Base-by-base conservation (phyloP, 2,113 vertebrate genomes). In the Synchiropus splendidus region DNA sequence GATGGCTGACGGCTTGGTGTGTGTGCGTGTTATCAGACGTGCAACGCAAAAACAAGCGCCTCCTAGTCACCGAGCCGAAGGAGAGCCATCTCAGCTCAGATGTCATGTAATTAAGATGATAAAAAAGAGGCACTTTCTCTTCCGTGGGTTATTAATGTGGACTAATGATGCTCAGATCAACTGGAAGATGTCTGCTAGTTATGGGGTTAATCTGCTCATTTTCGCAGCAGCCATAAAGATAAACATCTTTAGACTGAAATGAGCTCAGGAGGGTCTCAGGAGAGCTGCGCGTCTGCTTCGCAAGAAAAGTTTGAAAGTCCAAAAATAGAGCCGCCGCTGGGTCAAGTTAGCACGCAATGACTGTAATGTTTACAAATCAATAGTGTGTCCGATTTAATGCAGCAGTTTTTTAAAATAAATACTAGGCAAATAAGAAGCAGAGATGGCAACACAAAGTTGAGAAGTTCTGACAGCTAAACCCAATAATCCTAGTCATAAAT, bases 51-150 rank as follows among this genome's bases (percentile, higher is more conserved):
- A 50, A 58, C 53, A 72, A 65, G 52, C 44, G 67, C 74, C 71
- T 75, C 63, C 49, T 70, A 71, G 64, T 72, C 64, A 57, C 64
- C 42, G 53, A 52, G 51, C 51, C 50, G 65, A 61, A 74, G 70
- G 70, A 71, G 58, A 56, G 60, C 54, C 74, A 55, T 70, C 61
- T 58, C 64, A 76, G 66, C 68, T 77, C 65, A 79, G 78, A 82
- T 79, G 74, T 78, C 71, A 71, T 74, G 80, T 78, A 81, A 83
- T 84, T 81, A 81, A 77, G 80, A 81, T 78, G 72, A 80, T 81
- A 70, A 77, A 54, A 51, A 73, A 65, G 72, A 72, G 50, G 37
- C 66, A 80, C 80, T 80, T 80, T 66, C 74, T 64, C 73, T 78
- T 79, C 57, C 72, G 81, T 79, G 77, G 74, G 69, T 80, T 81